Evolutionary conservation across 2,797 vertebrate species (phyloP).

Genomic region (Arnoldichthys spilopterus): DNA sequence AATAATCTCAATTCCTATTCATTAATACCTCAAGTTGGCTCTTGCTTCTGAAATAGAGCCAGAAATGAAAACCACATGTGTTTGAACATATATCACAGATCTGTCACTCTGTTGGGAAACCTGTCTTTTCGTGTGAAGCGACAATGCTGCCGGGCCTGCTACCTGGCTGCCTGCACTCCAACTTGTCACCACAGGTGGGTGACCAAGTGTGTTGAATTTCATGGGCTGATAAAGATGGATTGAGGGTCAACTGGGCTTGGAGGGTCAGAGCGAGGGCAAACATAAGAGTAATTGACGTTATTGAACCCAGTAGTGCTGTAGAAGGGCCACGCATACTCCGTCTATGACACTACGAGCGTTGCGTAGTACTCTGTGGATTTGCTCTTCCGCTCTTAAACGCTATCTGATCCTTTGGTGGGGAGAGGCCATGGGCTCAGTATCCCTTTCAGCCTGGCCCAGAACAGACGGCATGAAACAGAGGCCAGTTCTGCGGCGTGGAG

Average conservation of each 20-base stretch:
- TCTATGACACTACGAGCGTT: slow-evolving; percentile 35
- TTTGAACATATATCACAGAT: slow-evolving; percentile 8
- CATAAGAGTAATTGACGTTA: slow-evolving; percentile 45
- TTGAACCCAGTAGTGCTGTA: slow-evolving; percentile 50
- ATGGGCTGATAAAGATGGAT: slow-evolving; percentile 43
- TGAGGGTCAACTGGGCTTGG: slow-evolving; percentile 27
- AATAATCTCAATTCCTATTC: slow-evolving; percentile 23
- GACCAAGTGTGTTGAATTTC: slow-evolving; percentile 31
- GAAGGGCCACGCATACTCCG: slow-evolving; percentile 9
- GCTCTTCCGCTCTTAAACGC: slow-evolving; percentile 51
- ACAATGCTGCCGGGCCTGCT: neutral
- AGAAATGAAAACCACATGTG: slow-evolving; percentile 37
- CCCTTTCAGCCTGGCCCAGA: slow-evolving; percentile 15
- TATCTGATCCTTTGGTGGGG: slow-evolving; percentile 45
- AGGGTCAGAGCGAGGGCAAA: slow-evolving; percentile 46
- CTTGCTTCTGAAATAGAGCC: slow-evolving; percentile 14
- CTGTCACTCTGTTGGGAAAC: slow-evolving; percentile 7
- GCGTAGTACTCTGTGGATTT: slow-evolving; percentile 46
- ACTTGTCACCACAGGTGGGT: slow-evolving; percentile 34
- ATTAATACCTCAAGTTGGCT: slow-evolving; percentile 26
- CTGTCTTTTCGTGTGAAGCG: slow-evolving; percentile 26
- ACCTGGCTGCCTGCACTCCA: slow-evolving; percentile 18
- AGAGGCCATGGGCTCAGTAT: slow-evolving; percentile 17
- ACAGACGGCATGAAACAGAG: slow-evolving; percentile 31
- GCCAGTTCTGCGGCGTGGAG: slow-evolving; percentile 15